phyloP scores from a whole-genome alignment of 2,888 invertebrate species.

The Ophioninae sp. region DNA sequence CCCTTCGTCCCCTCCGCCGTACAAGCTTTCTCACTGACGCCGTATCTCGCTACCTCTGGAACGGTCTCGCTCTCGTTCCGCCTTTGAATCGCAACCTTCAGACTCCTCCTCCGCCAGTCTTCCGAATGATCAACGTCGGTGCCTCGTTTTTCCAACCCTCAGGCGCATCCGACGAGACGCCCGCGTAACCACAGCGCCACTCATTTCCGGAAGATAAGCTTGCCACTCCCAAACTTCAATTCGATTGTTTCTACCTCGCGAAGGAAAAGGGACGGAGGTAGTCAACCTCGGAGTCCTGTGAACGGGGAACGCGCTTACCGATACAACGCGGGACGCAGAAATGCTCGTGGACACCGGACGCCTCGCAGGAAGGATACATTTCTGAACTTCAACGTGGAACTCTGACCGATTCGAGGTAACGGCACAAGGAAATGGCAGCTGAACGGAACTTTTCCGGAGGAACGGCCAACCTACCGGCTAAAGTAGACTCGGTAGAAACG shows the following conservation, averaged over 20 bases:
- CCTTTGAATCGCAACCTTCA: conserved; percentile 42
- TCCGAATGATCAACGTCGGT: background rate
- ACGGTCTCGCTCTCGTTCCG: conserved; percentile 36
- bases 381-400: conserved; percentile 21
- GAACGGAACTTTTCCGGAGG: conserved; percentile 53
- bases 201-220: background rate
- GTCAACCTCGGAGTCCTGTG: conserved; percentile 18
- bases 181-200: background rate
- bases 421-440: conserved; percentile 13
- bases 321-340: conserved; percentile 17
- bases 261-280: background rate
- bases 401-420: conserved; percentile 26
- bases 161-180: conserved; percentile 1
- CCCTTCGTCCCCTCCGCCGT: conserved; percentile 35
- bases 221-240: background rate
- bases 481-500: conserved; percentile 1
- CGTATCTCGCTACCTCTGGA: conserved; percentile 20
- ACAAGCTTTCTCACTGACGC: conserved; percentile 17
- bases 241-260: background rate
- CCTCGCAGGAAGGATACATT: conserved; percentile 37
- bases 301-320: conserved; percentile 7
- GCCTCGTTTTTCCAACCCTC: conserved; percentile 11
- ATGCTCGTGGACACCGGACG: conserved; percentile 4
- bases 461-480: conserved; percentile 13
- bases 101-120: conserved; percentile 10